These are phyloP conservation scores for Atta colombica DNA, from an alignment of 1,140 invertebrate species.

Conservation along the genomic window DNA sequence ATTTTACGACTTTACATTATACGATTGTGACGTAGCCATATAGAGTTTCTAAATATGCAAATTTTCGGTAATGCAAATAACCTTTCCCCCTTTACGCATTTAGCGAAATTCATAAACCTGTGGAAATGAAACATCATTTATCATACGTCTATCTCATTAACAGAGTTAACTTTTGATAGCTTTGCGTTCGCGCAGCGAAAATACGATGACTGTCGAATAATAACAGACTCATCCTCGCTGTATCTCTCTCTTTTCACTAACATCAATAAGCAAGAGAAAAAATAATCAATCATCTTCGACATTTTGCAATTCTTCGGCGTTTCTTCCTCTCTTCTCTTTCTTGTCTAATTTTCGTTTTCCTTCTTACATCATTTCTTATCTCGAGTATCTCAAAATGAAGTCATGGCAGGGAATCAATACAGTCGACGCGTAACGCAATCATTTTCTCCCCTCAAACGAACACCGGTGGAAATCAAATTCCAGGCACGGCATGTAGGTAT, in stretches of 20 bases:
- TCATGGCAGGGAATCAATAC: conserved; percentile 49
- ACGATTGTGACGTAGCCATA: background rate
- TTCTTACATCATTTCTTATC: conserved; percentile 57
- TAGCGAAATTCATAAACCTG: background rate
- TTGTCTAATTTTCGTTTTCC: background rate
- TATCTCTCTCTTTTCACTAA: conserved; percentile 6
- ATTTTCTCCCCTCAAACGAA: conserved; percentile 38
- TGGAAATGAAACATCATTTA: conserved; percentile 17
- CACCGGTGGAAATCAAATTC: conserved; percentile 38
- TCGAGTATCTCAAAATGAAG: conserved; percentile 55
- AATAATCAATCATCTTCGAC: conserved; percentile 60
- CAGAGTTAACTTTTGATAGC: conserved; percentile 7
- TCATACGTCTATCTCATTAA: conserved; percentile 17
- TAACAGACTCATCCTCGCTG: conserved; percentile 49
- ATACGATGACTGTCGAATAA: conserved; percentile 27
- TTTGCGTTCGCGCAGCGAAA: background rate
- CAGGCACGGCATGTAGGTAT: conserved; percentile 16
- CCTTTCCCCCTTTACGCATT: background rate
- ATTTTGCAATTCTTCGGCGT: conserved; percentile 45
- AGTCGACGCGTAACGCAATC: conserved; percentile 43
- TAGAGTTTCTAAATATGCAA: background rate
- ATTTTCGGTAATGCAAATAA: no score
- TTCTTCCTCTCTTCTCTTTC: conserved; percentile 23
- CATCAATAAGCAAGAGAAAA: conserved; percentile 56
- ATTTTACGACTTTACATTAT: conserved; percentile 4